Evolutionary conservation across 2,888 invertebrate species (phyloP).

Genomic region (Anoncus sp.): DNA sequence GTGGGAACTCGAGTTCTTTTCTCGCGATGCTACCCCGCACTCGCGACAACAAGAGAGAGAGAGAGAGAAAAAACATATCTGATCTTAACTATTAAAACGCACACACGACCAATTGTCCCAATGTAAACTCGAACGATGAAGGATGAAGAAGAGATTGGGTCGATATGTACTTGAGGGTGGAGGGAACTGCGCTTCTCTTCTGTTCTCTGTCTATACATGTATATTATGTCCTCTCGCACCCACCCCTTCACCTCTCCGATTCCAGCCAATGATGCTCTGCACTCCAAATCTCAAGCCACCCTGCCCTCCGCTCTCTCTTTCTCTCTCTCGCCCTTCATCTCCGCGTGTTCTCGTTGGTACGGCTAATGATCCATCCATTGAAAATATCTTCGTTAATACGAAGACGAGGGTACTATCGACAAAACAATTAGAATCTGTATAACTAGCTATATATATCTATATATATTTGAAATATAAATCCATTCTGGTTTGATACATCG

Average conservation of each 20-base stretch:
- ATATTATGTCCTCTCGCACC: constrained; percentile 25
- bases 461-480: constrained; percentile 23
- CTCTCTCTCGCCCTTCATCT: constrained; percentile 29
- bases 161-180: constrained; percentile 30
- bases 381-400: constrained; percentile 71
- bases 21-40: constrained; percentile 17
- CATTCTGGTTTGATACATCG: constrained; percentile 45
- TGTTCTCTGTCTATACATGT: constrained; percentile 7
- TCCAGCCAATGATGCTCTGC: constrained; percentile 33
- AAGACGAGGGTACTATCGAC: constrained; percentile 57
- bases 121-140: constrained; percentile 53
- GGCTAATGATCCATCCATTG: constrained; percentile 75
- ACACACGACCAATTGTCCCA: constrained; percentile 60
- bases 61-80: constrained; percentile 49
- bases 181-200: constrained; percentile 55
- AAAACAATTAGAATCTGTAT: constrained; percentile 56
- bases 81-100: constrained; percentile 65
- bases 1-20: constrained; percentile 54
- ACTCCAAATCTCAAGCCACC: constrained; percentile 48
- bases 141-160: constrained; percentile 33
- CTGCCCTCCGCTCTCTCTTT: constrained; percentile 17
- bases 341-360: constrained; percentile 44
- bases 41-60: constrained; percentile 21
- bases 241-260: constrained; percentile 9
- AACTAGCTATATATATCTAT: constrained; percentile 20